These are phyloP conservation scores for Alosa sapidissima DNA, from an alignment of 2,797 vertebrate genomes.

Conservation along the genomic window DNA sequence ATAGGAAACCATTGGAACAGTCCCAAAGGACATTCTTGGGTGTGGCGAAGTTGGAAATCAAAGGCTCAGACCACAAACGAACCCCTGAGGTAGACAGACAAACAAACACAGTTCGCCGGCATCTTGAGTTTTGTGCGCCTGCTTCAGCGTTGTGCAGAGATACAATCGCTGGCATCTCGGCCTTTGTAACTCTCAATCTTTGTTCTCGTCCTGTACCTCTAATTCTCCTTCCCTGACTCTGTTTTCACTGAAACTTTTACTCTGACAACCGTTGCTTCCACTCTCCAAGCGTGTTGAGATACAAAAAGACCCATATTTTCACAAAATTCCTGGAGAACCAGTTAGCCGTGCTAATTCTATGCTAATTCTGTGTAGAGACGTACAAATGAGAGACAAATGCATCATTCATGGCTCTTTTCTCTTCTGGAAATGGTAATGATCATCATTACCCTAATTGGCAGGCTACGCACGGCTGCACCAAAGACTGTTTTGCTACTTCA, in stretches of 20 bases:
- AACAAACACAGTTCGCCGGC: background rate
- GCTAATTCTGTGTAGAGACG: background rate
- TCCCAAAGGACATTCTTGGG: background rate
- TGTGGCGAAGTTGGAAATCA: background rate
- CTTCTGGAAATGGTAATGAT: conserved; percentile 21
- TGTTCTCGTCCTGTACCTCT: background rate
- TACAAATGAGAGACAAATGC: background rate
- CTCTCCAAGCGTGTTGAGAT: background rate
- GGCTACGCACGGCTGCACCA: background rate
- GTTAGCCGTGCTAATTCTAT: background rate
- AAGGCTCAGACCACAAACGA: background rate
- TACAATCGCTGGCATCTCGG: background rate
- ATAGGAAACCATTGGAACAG: background rate
- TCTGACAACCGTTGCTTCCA: background rate
- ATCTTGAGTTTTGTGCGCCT: background rate
- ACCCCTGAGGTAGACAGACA: conserved; percentile 2
- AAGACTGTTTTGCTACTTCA: conserved; percentile 3
- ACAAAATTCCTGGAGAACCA: background rate
- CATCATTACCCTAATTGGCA: conserved; percentile 17
- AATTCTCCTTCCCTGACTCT: background rate
- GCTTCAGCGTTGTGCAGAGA: background rate
- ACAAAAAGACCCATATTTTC: background rate
- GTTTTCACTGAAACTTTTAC: background rate
- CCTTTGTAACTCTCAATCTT: background rate
- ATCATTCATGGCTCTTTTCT: conserved; percentile 4